Conservation (phyloP, 2,113 vertebrate species). For the Catharus fuscescens region DNA sequence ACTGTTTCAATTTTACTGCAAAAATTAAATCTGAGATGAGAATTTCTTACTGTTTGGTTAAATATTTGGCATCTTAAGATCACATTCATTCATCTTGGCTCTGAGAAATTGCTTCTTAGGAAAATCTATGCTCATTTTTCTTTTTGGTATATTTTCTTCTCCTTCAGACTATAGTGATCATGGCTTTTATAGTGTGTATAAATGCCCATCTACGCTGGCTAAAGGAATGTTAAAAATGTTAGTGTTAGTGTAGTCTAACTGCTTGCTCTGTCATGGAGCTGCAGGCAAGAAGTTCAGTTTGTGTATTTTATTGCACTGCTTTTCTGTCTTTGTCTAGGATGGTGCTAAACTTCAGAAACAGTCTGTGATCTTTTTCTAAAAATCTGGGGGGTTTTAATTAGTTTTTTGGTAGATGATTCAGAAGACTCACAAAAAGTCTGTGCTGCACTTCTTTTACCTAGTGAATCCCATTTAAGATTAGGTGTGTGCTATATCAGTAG, state of each 20-base stretch:
- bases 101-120: not conserved
- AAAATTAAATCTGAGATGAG: not conserved
- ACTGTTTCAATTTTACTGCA: not conserved
- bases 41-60: not conserved
- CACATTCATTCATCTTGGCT: not conserved
- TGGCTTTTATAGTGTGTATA: not conserved
- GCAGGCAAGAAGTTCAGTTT: not conserved
- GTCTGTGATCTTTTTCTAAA: not conserved
- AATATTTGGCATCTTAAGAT: not conserved
- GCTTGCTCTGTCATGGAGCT: not conserved
- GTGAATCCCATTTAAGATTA: not conserved
- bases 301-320: not conserved
- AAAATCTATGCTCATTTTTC: not conserved
- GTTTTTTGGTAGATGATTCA: not conserved
- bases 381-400: not conserved
- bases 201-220: not conserved
- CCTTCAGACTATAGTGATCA: not conserved
- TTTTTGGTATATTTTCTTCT: not conserved
- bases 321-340: not conserved
- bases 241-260: not conserved
- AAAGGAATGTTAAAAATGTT: slow-evolving; percentile 3
- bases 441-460: not conserved
- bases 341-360: not conserved
- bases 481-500: not conserved
- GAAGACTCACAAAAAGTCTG: not conserved